These are phyloP conservation scores for Turritopsis dohrnii DNA, from an alignment of 30 jellyfish, hydroid and myxozoan species.

Conservation along the genomic window DNA sequence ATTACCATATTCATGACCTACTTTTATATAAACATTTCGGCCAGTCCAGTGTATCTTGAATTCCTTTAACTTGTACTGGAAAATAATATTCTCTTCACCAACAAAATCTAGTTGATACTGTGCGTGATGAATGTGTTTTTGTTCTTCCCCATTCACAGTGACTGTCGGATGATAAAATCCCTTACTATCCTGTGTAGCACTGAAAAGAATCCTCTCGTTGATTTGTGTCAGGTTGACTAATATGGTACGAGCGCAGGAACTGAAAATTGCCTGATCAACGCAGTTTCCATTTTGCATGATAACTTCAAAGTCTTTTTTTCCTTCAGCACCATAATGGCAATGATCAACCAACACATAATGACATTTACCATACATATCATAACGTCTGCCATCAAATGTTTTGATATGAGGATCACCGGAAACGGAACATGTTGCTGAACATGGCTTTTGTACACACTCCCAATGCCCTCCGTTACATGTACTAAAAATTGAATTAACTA, in stretches of 20 bases:
- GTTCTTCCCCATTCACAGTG: constrained; percentile 62
- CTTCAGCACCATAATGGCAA: constrained; percentile 65
- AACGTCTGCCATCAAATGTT: constrained; percentile 90
- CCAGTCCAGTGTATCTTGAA: constrained; percentile 85
- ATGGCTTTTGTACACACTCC: constrained; percentile 68
- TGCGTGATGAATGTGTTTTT: constrained; percentile 39
- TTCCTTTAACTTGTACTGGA: constrained; percentile 39
- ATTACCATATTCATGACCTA: constrained; percentile 63
- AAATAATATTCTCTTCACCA: constrained; percentile 69
- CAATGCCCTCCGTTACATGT: constrained; percentile 86
- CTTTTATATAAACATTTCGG: constrained; percentile 73
- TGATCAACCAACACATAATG: constrained; percentile 87
- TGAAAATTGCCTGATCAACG: constrained; percentile 47
- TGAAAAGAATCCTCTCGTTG: constrained; percentile 46
- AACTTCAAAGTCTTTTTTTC: constrained; percentile 70
- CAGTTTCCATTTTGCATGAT: constrained; percentile 67
- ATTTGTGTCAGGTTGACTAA: constrained; percentile 53
- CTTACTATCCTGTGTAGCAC: constrained; percentile 28
- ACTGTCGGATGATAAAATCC: constrained; percentile 49
- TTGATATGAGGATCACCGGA: constrained; percentile 94
- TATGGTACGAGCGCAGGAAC: constrained; percentile 79
- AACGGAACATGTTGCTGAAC: constrained; percentile 88
- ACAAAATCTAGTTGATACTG: constrained; percentile 56
- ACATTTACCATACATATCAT: constrained; percentile 92
- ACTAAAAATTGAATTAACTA: constrained; percentile 19